These are phyloP conservation scores for Chloroceryle amazona DNA, from an alignment of 2,797 vertebrate species.

Conservation along the genomic window DNA sequence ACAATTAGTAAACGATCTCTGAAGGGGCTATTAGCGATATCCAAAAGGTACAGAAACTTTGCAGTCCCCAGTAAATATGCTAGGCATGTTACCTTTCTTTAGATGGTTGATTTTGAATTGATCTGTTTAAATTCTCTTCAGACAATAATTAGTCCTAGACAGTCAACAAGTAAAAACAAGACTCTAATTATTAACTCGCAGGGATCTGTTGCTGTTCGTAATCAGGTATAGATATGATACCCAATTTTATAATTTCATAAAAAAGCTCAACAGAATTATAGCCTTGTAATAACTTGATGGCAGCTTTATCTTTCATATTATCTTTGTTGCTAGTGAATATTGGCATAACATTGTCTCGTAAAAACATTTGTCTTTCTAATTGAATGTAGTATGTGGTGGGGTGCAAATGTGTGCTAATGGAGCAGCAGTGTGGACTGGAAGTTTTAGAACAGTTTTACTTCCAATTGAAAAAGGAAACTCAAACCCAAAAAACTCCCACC, in stretches of 20 bases:
- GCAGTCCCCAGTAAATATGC: background rate
- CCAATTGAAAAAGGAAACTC: background rate
- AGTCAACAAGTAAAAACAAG: slow-evolving; percentile 66
- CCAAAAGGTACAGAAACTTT: background rate
- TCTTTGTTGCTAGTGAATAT: slow-evolving; percentile 48
- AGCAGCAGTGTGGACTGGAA: background rate
- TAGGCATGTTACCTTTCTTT: background rate
- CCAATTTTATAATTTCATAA: slow-evolving; percentile 53
- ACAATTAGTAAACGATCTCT: background rate
- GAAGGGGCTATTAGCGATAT: background rate
- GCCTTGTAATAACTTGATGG: background rate
- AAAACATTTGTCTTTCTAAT: slow-evolving; percentile 32
- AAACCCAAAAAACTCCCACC: background rate
- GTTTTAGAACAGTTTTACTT: background rate
- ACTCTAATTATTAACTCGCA: slow-evolving; percentile 54
- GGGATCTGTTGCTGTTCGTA: slow-evolving; percentile 23
- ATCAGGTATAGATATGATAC: slow-evolving; percentile 53
- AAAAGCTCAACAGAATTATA: slow-evolving; percentile 55
- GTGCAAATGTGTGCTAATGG: background rate
- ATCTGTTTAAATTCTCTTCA: slow-evolving; percentile 58
- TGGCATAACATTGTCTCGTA: slow-evolving; percentile 31
- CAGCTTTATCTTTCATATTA: slow-evolving; percentile 56
- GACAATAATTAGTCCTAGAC: slow-evolving; percentile 63
- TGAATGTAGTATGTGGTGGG: background rate
- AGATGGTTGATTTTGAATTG: slow-evolving; percentile 31